A percentile compares a stretch with the other conserved stretches of the same genome.
Evolutionary conservation across 1,140 invertebrate species (phyloP).

Genomic region (Leguminivora glycinivorella): DNA sequence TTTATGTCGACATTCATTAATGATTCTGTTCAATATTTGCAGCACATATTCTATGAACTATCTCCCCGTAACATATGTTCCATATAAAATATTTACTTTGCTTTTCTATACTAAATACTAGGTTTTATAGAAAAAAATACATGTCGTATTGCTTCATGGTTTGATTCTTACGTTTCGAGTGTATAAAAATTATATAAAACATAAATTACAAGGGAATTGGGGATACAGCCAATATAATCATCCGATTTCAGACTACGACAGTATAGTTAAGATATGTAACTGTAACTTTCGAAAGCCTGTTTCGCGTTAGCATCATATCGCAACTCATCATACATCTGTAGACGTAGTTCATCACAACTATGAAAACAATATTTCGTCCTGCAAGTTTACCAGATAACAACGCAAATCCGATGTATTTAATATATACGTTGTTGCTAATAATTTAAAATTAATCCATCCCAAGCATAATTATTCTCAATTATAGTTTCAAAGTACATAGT

Average conservation of each 20-base stretch:
- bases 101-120: constrained; percentile 22
- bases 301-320: background rate
- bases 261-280: background rate
- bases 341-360: constrained; percentile 5
- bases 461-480: constrained; percentile 23
- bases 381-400: constrained; percentile 7
- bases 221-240: constrained; percentile 2
- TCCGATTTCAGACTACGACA: background rate
- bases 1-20: constrained; percentile 16
- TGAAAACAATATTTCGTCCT: background rate
- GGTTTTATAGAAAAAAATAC: constrained; percentile 28
- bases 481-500: constrained; percentile 13
- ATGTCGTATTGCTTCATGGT: constrained; percentile 5
- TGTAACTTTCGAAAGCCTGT: constrained; percentile 8
- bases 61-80: constrained; percentile 28
- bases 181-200: constrained; percentile 21
- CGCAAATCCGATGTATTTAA: background rate
- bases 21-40: constrained; percentile 19
- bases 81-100: constrained; percentile 20
- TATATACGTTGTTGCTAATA: constrained; percentile 15
- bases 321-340: background rate
- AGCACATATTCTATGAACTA: constrained; percentile 10
- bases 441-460: constrained; percentile 28
- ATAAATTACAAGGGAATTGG: constrained; percentile 26
- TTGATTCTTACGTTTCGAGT: constrained; percentile 22